Base-by-base conservation (phyloP, 2,797 vertebrate species). In the Macroramphosus scolopax region DNA sequence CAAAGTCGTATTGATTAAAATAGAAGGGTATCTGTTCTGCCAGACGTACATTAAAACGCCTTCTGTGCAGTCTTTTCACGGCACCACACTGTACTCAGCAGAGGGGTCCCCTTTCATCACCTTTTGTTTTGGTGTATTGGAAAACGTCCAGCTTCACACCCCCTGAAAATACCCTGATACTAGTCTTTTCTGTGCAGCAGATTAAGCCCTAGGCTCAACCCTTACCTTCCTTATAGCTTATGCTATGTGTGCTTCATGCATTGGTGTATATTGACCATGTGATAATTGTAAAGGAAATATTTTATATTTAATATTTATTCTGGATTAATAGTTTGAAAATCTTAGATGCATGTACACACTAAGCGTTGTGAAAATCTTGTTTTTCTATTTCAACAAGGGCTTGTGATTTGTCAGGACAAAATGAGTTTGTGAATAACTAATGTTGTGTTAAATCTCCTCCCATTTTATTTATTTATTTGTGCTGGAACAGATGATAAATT, bases 141-240 rank as follows among this genome's bases (percentile, higher is more conserved):
- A n/a, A 28, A 41, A 42, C 38, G 51, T 43, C 56, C 26, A 28
- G 18, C 34, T 42, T 52, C 14, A 31, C 39, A 31, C 55, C 49
- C 25, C 55, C 11, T 61, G 60, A 17, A 14, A 11, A 24, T 16
- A 14, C 48, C 26, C 48, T 56, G 15, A 20, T 12, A 31, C 18
- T 8, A 1, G 15, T 24, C 42, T 29, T 62, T 56, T 65, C n/a
- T 10, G 33, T 43, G 16, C 52, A 34, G 35, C 32, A 41, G 45
- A 75, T 66, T 36, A 43, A 75, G 59, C 40, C 28, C 18, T 13
- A 16, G 5, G 25, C 57, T 56, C 32, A 43, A 51, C 38, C 12
- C 31, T 57, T 35, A 47, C 31, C 48, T 40, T 49, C 31, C 33
- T 18, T 34, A 22, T 37, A 18, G 15, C 30, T 44, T 12, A 7